phyloP scores from a whole-genome alignment of 1,140 invertebrate species.

The Zaprionus tsacasi region DNA sequence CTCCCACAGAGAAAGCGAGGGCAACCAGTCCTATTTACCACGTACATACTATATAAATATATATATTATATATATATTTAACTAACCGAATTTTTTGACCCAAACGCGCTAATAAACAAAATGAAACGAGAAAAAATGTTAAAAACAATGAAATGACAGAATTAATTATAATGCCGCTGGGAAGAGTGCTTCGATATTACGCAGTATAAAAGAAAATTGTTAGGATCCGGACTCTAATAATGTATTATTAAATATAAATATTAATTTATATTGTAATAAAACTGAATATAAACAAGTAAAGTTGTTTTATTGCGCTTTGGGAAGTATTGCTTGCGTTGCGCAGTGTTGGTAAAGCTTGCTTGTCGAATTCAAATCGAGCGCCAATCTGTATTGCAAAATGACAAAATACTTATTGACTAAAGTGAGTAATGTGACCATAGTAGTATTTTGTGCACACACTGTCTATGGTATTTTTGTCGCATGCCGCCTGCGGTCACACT shows the following conservation, averaged over 20 bases:
- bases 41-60: slow-evolving; percentile 22
- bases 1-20: slow-evolving; percentile 33
- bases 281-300: slow-evolving; percentile 58
- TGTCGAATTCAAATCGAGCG: background rate
- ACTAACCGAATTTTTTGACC: slow-evolving; percentile 53
- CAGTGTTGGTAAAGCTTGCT: background rate
- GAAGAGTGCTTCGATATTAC: slow-evolving; percentile 76
- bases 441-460: background rate
- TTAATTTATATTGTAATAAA: slow-evolving; percentile 81
- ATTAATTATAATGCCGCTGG: slow-evolving; percentile 37
- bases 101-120: slow-evolving; percentile 59
- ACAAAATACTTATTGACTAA: background rate
- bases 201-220: slow-evolving; percentile 69
- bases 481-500: slow-evolving; percentile 19
- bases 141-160: slow-evolving; percentile 39
- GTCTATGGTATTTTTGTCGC: background rate
- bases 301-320: background rate
- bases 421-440: background rate
- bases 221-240: slow-evolving; percentile 74
- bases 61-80: slow-evolving; percentile 14
- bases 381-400: background rate
- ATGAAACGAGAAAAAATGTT: slow-evolving; percentile 50
- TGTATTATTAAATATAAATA: slow-evolving; percentile 81
- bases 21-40: slow-evolving; percentile 46
- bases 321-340: background rate